Percentiles rank a stretch among this genome's conserved stretches.
phyloP scores from a whole-genome alignment of 2,888 invertebrate genomes.

The Elaeidobius kamerunicus region DNA sequence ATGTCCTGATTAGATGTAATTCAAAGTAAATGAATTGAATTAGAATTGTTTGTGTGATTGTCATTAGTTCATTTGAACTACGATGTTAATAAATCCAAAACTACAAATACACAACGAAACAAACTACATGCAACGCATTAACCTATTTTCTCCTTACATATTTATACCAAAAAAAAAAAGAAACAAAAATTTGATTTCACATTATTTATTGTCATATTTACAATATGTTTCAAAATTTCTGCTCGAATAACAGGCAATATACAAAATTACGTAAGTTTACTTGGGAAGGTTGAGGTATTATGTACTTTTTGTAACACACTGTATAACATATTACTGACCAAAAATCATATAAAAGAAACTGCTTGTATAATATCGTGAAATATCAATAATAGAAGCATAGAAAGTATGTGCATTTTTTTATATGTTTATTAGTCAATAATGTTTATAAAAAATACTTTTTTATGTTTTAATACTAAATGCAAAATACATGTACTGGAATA shows the following conservation, averaged over 20 bases:
- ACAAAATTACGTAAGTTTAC: too few relatives aligned
- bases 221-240: background rate
- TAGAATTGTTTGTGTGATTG: too few relatives aligned
- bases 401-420: slow-evolving; percentile 1
- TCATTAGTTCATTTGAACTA: background rate
- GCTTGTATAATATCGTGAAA: background rate
- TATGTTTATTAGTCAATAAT: background rate
- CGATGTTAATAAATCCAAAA: background rate
- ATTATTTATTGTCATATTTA: slow-evolving; percentile 1
- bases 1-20: too few relatives aligned
- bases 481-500: slow-evolving; percentile 5
- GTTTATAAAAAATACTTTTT: slow-evolving; percentile 11
- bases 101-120: background rate
- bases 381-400: background rate
- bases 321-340: background rate
- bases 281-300: too few relatives aligned
- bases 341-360: slow-evolving; percentile 5
- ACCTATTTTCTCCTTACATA: slow-evolving; percentile 1
- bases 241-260: background rate
- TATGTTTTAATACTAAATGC: slow-evolving; percentile 16
- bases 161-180: background rate
- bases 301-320: too few relatives aligned
- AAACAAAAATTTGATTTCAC: background rate
- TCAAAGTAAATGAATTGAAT: too few relatives aligned
- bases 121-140: background rate